phyloP scores from a whole-genome alignment of 1,140 invertebrate species.

The Tetragonula clypearis region DNA sequence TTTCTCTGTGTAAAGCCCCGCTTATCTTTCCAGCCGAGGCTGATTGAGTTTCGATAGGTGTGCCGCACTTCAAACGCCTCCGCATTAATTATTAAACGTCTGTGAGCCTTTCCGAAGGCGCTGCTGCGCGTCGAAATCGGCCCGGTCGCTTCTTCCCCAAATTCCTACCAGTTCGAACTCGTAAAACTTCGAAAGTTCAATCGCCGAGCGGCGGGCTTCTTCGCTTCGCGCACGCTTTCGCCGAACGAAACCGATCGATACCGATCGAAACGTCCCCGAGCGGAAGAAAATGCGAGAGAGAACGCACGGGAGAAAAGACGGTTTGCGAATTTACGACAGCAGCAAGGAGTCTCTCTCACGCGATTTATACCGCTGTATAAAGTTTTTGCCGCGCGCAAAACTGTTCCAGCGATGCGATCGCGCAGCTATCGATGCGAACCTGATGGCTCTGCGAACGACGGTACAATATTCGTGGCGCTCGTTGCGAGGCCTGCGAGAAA shows the following conservation, averaged over 20 bases:
- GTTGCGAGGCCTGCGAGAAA: neutral
- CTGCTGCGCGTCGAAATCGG: slow-evolving; percentile 42
- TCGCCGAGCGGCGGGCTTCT: neutral
- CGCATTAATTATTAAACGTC: slow-evolving; percentile 70
- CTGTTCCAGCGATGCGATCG: slow-evolving; percentile 41
- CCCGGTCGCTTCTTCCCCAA: slow-evolving; percentile 31
- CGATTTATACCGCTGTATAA: slow-evolving; percentile 40
- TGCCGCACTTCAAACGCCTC: slow-evolving; percentile 68
- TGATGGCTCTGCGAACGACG: slow-evolving; percentile 51
- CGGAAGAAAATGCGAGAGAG: neutral
- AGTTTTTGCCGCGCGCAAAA: slow-evolving; percentile 8
- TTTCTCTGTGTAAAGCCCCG: slow-evolving; percentile 52
- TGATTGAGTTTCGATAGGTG: slow-evolving; percentile 75
- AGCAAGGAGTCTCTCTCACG: neutral
- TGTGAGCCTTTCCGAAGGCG: slow-evolving; percentile 21
- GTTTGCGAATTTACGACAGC: slow-evolving; percentile 40
- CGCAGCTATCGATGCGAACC: slow-evolving; percentile 41
- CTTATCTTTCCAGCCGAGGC: slow-evolving; percentile 58
- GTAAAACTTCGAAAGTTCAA: neutral
- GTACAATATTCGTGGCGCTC: slow-evolving; percentile 26
- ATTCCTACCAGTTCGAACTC: slow-evolving; percentile 4
- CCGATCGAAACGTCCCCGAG: too few species aligned
- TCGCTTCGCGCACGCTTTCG: neutral
- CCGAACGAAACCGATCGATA: neutral
- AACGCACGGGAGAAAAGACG: neutral